Conservation (phyloP, 2,888 invertebrate species). For the Helobdella robusta region DNA sequence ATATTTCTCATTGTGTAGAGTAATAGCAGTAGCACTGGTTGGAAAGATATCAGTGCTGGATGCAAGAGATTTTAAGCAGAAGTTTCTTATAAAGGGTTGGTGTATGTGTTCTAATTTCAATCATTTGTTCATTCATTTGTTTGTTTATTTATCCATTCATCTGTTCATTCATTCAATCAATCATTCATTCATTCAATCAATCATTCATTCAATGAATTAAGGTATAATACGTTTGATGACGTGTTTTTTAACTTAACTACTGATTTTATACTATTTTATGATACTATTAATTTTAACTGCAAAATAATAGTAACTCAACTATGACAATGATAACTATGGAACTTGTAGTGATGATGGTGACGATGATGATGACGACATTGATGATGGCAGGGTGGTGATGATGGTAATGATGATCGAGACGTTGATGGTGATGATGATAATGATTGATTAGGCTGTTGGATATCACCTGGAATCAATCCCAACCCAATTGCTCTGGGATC, state of each 20-base stretch:
- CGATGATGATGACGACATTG: not conserved
- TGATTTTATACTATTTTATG: not conserved
- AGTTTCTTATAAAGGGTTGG: slow-evolving; percentile 8
- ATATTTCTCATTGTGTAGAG: slow-evolving; percentile 3
- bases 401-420: too few species aligned
- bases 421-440: too few species aligned
- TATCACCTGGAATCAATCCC: slow-evolving; percentile 66
- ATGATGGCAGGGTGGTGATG: too few species aligned
- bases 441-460: slow-evolving; percentile 58
- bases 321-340: not conserved
- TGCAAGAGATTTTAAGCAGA: slow-evolving; percentile 10
- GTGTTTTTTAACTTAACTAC: not conserved
- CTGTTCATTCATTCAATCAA: too few species aligned
- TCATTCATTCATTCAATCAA: too few species aligned
- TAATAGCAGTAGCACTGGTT: slow-evolving; percentile 10
- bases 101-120: too few species aligned
- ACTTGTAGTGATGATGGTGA: slow-evolving; percentile 11
- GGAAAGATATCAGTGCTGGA: slow-evolving; percentile 13
- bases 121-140: too few species aligned
- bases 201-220: not conserved
- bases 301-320: not conserved
- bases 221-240: not conserved
- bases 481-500: slow-evolving; percentile 75
- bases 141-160: too few species aligned
- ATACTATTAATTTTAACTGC: not conserved